Base-by-base conservation (phyloP, 2,797 vertebrate species). In the Sebastes nivosus region DNA sequence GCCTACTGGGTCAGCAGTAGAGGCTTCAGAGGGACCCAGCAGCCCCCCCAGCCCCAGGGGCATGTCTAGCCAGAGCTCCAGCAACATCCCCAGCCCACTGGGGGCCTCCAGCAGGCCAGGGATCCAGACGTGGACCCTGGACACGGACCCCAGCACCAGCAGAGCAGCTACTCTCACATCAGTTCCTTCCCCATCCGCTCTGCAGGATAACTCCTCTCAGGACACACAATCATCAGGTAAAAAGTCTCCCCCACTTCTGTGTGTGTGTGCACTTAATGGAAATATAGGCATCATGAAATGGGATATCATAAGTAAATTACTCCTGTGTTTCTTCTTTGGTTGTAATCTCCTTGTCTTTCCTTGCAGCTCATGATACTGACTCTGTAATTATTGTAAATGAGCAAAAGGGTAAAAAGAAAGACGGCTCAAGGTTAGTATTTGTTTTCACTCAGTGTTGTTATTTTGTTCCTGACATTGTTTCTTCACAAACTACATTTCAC, bases 371-470 rank as follows among this genome's bases (percentile, higher is more conserved):
- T 87, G 96, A 93, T 95, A 93, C 95, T 2, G 96, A 98, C 87
- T 99, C 98, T 7, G 96, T 98, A 81, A 98, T 99, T 93, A 96
- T 99, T 92, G 93, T 99, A 82, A 96, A 97, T 91, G 97, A 97
- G 42, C 94, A 97, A 93, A 96, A 96, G 86, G 91, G 95, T 87
- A 96, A 96, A 92, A 95, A 93, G 25, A 90, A 93, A n/a, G 90
- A 96, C 36, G 68, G 72, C 77, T 94, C 96, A 16, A 98, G 97
- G 98, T 99, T 57, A 64, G 93, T 90, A 46, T 77, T 73, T 38
- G 5, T 68, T 65, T 67, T 59, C 20, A 7, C 8, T 34, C 4
- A 24, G 1, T 18, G 0, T 67, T 61, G 3, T 2, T 25, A 12
- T 65, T 70, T 75, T 75, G 9, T 61, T 73, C 8, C 18, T 34